Base-by-base conservation (phyloP, 2,113 vertebrate genomes). In the Grammomys surdaster region DNA sequence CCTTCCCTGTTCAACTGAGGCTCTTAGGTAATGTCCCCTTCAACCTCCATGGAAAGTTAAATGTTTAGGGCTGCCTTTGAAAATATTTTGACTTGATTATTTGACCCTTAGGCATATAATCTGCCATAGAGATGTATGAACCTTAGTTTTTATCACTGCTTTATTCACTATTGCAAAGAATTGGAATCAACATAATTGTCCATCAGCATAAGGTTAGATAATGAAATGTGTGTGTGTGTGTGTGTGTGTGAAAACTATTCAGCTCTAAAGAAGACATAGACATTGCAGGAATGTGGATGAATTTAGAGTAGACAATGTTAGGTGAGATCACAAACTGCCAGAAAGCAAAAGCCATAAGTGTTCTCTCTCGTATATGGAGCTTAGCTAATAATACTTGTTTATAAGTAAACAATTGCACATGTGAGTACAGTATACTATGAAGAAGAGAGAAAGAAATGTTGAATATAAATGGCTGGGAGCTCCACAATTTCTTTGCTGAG, bases 31-130 rank as follows among this genome's bases (percentile, higher is more conserved):
- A 51, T 19, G 33, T 17, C 54, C 48, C 28, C 48, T 54, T 10
- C 31, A 78, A 1, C 26, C 40, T 91, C 31, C 10, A 3, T 40
- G 54, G 8, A 92, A 92, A 91, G 43, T 70, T 20, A 48, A 19
- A 24, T 88, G 63, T 63, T 80, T 96, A 75, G 43, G 14, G 2
- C 22, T 96, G 48, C 40, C 20, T 95, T 89, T 90, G 12, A 88
- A 87, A 87, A 65, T 82, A 88, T 91, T 93, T 97, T 80, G 11
- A 58, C 33, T 81, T 17, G 56, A 2, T 19, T 58, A 36, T 56
- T 81, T 56, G 8, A 56, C 78, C 54, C 31, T 9, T 20, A 8
- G 77, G 17, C 5, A 58, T 7, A n/a, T 5, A 22, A 33, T 9
- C 51, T 56, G 31, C 31, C 7, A 36, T 54, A 58, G 24, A 63